Conservation (phyloP, 2,888 invertebrate genomes). For the Mantis religiosa region DNA sequence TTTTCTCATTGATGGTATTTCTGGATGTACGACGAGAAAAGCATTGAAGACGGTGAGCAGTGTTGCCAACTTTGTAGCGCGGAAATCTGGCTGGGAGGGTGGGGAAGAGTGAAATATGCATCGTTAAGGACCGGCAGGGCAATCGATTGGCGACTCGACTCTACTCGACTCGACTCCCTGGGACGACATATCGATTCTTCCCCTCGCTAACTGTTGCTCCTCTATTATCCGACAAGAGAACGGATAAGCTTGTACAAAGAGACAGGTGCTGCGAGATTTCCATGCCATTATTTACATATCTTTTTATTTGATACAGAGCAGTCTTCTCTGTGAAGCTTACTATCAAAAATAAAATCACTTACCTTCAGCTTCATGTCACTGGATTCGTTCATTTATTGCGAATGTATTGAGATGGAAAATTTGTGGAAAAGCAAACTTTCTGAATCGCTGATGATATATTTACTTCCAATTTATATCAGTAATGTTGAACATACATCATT, state of each 20-base stretch:
- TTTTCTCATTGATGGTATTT: neutral
- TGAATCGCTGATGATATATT: neutral
- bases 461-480: neutral
- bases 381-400: neutral
- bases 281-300: neutral
- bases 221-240: neutral
- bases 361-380: neutral
- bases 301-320: neutral
- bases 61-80: neutral
- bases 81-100: neutral
- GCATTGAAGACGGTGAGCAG: neutral
- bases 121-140: neutral
- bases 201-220: neutral
- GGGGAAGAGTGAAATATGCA: neutral
- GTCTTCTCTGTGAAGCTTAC: neutral
- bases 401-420: neutral
- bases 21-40: neutral
- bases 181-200: neutral
- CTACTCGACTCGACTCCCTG: neutral
- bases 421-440: neutral
- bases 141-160: neutral
- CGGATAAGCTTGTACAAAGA: neutral
- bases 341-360: neutral
- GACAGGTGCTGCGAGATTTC: neutral
- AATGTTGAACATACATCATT: too few species aligned